Evolutionary conservation across 2,797 vertebrate genomes (phyloP).

Genomic region (Gastrophryne carolinensis): DNA sequence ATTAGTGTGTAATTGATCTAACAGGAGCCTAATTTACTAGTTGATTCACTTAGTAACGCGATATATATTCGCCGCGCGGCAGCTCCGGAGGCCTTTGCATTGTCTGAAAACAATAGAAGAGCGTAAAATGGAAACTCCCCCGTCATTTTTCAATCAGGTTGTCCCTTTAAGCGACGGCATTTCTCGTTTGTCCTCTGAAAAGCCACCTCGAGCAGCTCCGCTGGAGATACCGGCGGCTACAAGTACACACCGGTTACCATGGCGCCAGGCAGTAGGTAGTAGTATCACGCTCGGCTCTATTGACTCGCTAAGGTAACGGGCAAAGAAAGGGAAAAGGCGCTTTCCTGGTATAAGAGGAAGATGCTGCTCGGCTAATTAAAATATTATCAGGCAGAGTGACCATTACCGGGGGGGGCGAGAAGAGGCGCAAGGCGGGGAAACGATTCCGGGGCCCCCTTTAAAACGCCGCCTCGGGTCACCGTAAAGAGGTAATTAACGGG

Average conservation of each 20-base stretch:
- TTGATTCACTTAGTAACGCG: too few relatives aligned
- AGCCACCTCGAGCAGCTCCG: slow-evolving; percentile 16
- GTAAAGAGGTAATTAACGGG: not conserved
- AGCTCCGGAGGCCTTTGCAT: too few relatives aligned
- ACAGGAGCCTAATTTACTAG: too few relatives aligned
- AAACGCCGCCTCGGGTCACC: not conserved
- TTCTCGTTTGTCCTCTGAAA: not conserved
- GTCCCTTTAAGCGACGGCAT: not conserved
- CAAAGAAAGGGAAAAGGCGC: slow-evolving; percentile 10
- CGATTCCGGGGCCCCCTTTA: not conserved
- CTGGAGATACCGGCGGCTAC: slow-evolving; percentile 8
- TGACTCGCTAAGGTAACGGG: slow-evolving; percentile 34
- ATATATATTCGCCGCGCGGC: too few relatives aligned
- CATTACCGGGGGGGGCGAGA: not conserved
- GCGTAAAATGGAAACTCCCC: too few relatives aligned
- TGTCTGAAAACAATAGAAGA: too few relatives aligned
- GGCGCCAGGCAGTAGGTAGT: slow-evolving; percentile 28
- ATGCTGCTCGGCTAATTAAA: slow-evolving; percentile 24
- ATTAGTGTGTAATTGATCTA: too few relatives aligned
- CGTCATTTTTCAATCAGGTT: not conserved
- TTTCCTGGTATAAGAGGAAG: slow-evolving; percentile 16
- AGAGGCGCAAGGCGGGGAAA: not conserved
- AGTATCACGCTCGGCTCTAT: slow-evolving; percentile 19
- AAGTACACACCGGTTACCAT: slow-evolving; percentile 29
- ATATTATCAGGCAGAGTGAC: slow-evolving; percentile 7